Percentiles rank a stretch among this genome's conserved stretches.
Evolutionary conservation across 2,797 vertebrate species (phyloP).

Genomic region (Hyperoplus lanceolatus): DNA sequence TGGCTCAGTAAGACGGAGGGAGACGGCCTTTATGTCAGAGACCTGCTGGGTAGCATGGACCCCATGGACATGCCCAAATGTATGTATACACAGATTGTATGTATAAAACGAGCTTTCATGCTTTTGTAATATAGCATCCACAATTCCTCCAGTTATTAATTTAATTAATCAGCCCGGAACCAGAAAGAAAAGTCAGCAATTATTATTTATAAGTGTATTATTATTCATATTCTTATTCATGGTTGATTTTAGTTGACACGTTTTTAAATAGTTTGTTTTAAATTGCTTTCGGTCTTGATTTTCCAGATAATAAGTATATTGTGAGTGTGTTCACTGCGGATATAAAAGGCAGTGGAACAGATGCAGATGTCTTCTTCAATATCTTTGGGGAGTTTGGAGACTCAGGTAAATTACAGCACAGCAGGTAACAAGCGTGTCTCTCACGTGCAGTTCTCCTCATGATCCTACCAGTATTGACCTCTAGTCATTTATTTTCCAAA

Average conservation of each 20-base stretch:
- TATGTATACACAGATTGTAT: constrained; percentile 63
- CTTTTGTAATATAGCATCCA: no score
- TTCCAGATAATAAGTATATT: constrained; percentile 94
- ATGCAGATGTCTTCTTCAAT: constrained; percentile 96
- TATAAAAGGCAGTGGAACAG: constrained; percentile 93
- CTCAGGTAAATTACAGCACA: constrained; percentile 85
- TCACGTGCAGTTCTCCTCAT: not conserved
- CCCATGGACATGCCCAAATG: constrained; percentile 96
- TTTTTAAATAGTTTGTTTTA: not conserved
- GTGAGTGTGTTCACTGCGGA: constrained; percentile 93
- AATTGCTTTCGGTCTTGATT: constrained; percentile 33
- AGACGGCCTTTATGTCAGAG: constrained; percentile 89
- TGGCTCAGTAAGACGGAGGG: constrained; percentile 95
- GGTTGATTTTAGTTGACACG: not conserved
- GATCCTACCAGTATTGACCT: not conserved
- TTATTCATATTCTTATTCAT: no score
- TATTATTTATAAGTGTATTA: no score
- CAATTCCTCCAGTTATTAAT: not conserved
- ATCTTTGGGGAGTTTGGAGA: constrained; percentile 97
- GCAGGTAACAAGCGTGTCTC: not conserved
- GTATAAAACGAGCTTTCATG: not conserved
- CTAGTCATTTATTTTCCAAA: not conserved
- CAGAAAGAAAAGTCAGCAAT: no score
- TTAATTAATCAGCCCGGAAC: not conserved
- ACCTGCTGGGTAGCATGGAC: constrained; percentile 91